Percentiles rank a stretch among this genome's conserved stretches.
Evolutionary conservation across 2,113 vertebrate species (phyloP).

Genomic region (Rhadina sibilatrix): DNA sequence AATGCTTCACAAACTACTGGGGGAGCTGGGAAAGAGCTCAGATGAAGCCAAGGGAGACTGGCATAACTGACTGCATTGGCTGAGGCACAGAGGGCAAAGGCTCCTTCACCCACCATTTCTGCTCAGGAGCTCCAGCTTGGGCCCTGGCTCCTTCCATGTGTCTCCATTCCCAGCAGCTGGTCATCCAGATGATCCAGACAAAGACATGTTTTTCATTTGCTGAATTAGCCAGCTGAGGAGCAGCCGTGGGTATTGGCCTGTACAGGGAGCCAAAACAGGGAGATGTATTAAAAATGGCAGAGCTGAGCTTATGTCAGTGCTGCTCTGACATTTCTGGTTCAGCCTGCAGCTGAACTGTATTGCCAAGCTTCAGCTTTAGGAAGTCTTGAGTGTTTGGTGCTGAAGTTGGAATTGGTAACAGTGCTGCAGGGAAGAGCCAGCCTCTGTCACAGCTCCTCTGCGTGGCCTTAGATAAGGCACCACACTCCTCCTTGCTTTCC

Average conservation of each 20-base stretch:
- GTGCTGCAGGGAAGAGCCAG: not conserved
- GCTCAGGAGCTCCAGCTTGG: not conserved
- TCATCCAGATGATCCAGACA: not conserved
- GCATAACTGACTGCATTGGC: rapidly evolving
- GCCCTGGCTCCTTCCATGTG: not conserved
- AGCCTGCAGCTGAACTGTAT: not conserved
- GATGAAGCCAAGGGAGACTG: not conserved
- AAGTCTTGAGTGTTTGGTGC: not conserved
- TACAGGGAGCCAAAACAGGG: not conserved
- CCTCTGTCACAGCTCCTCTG: not conserved
- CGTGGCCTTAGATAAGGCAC: not conserved
- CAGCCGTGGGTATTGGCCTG: not conserved
- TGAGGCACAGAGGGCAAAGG: not conserved
- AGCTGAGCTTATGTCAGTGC: not conserved
- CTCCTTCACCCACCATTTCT: not conserved
- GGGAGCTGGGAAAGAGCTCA: not conserved
- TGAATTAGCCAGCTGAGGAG: not conserved
- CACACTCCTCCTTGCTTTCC: not conserved
- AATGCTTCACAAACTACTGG: not conserved
- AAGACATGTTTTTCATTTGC: not conserved
- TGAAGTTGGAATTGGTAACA: not conserved
- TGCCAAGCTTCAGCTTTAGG: not conserved
- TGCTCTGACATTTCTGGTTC: not conserved
- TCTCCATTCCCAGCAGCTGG: not conserved
- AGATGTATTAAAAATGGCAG: not conserved